Base-by-base conservation (phyloP, 2,797 vertebrate genomes). In the Enteromius argenteus region DNA sequence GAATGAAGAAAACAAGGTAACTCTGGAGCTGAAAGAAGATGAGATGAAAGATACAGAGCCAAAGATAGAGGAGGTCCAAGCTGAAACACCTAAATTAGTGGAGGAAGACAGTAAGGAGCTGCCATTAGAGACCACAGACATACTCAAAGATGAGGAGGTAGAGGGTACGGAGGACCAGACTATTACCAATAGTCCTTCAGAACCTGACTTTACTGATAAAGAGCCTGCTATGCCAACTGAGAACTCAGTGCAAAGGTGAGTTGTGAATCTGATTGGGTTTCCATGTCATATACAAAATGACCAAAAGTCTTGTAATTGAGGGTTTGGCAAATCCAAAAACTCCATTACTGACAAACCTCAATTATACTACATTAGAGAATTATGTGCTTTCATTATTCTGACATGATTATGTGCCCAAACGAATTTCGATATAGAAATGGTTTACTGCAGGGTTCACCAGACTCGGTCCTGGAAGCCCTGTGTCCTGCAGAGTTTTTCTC, bases 81-180 rank as follows among this genome's bases (percentile, higher is more conserved):
- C 42, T 17, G 79, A 23, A 23, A 73, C 42, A 51, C 74, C 79
- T 35, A 85, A 91, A 86, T 51, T 78, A 13, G 77, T 7, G 17
- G 66, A 85, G 88, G 86, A 87, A 4, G 37, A 86, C 46, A 81
- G 46, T 42, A 86, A 88, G 51, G 84, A 87, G 49, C 64, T 67
- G 17, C 21, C 19, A 4, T 46, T 86, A n/a, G 60, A 13, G 80
- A 88, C 84, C 2, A 73, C 81, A 84, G 86, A 86, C 32, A 49
- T 30, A 10, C 60, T 30, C 5, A 44, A 64, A 77, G 64, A 82
- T n/a, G 64, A 88, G 14, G 60, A 85, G 89, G 86, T 84, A 6
- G 30, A 85, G 53, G 79, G 35, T 44, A 85, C 83, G 37, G 83
- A 87, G 35, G 84, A 88, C n/a, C 27, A n/a, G 19, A 82, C 79